Evolutionary conservation across 2,797 vertebrate genomes (phyloP).

Genomic region (Enteromius afrohamiltoni): DNA sequence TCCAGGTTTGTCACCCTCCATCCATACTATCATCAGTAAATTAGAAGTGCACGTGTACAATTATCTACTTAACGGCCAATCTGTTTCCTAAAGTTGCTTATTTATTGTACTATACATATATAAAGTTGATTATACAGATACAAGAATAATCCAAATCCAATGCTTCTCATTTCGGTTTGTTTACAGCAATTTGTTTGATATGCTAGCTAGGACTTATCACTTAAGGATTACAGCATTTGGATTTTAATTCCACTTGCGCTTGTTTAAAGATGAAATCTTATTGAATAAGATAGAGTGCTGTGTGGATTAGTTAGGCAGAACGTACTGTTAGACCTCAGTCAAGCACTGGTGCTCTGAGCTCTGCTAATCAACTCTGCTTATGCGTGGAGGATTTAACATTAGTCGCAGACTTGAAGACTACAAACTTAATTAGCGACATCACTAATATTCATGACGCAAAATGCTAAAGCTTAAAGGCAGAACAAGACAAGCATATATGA

Average conservation of each 20-base stretch:
- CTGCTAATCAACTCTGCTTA: neutral
- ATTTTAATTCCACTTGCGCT: neutral
- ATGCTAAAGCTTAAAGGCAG: neutral
- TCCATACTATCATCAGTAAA: conserved; percentile 4
- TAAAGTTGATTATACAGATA: neutral
- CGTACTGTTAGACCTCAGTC: conserved; percentile 26
- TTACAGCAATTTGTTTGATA: neutral
- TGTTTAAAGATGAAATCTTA: conserved; percentile 21
- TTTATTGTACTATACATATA: neutral
- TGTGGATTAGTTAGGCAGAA: conserved; percentile 50
- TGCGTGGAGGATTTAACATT: neutral
- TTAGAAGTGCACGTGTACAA: neutral
- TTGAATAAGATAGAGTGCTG: conserved; percentile 51
- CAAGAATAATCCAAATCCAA: neutral
- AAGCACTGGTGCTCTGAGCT: conserved; percentile 3
- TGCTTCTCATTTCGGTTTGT: neutral
- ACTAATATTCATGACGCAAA: neutral
- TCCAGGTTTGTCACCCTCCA: neutral
- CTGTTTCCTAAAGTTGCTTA: neutral
- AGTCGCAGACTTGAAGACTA: conserved; percentile 2
- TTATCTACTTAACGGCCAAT: neutral
- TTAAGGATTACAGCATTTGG: conserved; percentile 16
- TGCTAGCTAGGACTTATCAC: neutral
- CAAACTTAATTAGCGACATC: conserved; percentile 3
- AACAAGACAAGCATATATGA: neutral